Evolutionary conservation across 2,113 vertebrate genomes (phyloP), one percentile per base, ranked within the genome.

Genomic region (Leptocoma aspasia): DNA sequence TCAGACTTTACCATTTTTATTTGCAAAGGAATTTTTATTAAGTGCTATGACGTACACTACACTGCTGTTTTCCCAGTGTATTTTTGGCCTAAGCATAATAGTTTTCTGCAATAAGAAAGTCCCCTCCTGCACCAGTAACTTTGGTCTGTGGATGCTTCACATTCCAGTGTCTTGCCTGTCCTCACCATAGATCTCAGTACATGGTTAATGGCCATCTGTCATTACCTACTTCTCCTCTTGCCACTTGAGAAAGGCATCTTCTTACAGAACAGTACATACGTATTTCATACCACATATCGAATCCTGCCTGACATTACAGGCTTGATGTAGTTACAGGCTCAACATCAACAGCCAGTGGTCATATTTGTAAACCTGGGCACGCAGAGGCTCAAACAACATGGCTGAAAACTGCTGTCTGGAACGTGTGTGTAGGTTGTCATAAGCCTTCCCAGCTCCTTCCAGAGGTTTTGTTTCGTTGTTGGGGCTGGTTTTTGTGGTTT

Each of bases 231-330:
- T 56, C 28, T 59, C 71, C 47, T 27, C 18, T 70, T 41, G 12
- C 20, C 39, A n/a, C 5, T 14, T 37, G 17, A 61, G 35, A 76
- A 76, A 69, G 8, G 26, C 26, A 31, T 42, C 26, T 73, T 70
- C 24, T 33, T 37, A 33, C 37, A 79, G 35, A 42, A 49, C 16
- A 54, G 26, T 4, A 66, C 4, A 8, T 9, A 11, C 4, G 1
- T 27, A 27, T 30, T 50, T 42, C 11, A 22, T 12, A 42, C 24
- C n/a, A 50, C 24, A 5, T 18, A 52, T 3, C 0, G 0, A 68
- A 44, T 64, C 10, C 17, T 13, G 33, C 23, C 15, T 42, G 26
- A 24, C 1, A 1, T 20, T 60, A 42, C 11, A 82, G 64, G 17
- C 18, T 64, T 50, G 21, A 60, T 42, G 41, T 19, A 84, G 61